A percentile compares a stretch with the other conserved stretches of the same genome.
Evolutionary conservation across 2,888 invertebrate genomes (phyloP).

Genomic region (Campoletis raptor): DNA sequence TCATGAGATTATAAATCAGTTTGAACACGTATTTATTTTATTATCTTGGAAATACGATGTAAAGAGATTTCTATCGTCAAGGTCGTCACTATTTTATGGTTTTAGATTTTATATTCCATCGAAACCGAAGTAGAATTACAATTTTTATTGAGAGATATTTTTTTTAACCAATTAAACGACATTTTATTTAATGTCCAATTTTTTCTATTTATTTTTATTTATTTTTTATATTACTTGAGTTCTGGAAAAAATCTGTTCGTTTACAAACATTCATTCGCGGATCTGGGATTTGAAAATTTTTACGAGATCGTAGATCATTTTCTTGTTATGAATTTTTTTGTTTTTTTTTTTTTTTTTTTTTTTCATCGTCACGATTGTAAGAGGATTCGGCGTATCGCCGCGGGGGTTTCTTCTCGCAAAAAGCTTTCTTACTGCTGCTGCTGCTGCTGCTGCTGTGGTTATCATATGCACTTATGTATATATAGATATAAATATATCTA

Average conservation of each 20-base stretch:
- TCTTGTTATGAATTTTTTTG: constrained; percentile 52
- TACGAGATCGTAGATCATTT: constrained; percentile 81
- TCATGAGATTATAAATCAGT: constrained; percentile 59
- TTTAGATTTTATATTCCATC: not conserved
- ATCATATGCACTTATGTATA: constrained; percentile 19
- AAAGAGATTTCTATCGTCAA: constrained; percentile 39
- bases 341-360: constrained; percentile 5
- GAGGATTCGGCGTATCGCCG: constrained; percentile 81
- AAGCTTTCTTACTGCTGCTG: constrained; percentile 70
- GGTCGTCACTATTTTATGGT: constrained; percentile 19
- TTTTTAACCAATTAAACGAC: no score
- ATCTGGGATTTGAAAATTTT: constrained; percentile 80
- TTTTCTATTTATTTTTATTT: not conserved
- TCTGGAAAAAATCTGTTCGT: constrained; percentile 42
- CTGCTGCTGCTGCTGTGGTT: constrained; percentile 70
- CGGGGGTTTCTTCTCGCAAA: constrained; percentile 76
- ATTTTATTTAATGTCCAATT: not conserved
- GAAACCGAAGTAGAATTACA: not conserved
- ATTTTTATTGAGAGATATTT: no score
- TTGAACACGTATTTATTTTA: constrained; percentile 60
- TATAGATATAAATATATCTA: constrained; percentile 10
- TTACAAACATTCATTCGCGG: constrained; percentile 74
- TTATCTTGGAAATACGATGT: constrained; percentile 52
- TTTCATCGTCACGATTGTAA: constrained; percentile 61
- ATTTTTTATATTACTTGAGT: not conserved